Percentiles rank a stretch among this genome's conserved stretches.
phyloP scores from a whole-genome alignment of 2,113 vertebrate genomes.

The Cygnus atratus region DNA sequence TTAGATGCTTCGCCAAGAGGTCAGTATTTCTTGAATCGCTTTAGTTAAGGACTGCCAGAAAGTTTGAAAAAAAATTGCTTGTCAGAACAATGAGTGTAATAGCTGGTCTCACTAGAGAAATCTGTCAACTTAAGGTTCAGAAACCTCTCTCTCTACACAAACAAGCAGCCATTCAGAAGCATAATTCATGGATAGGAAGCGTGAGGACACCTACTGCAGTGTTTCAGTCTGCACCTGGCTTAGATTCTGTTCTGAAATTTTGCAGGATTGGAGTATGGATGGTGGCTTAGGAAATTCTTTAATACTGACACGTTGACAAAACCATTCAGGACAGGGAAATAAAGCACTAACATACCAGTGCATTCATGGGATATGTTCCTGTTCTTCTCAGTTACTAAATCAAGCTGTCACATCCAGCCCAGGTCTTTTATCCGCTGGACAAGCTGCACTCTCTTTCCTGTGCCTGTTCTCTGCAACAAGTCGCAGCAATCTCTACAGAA shows the following conservation, averaged over 20 bases:
- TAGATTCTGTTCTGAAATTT: not conserved
- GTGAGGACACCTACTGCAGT: not conserved
- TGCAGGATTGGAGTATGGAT: not conserved
- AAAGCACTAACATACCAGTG: not conserved
- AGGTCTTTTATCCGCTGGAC: not conserved
- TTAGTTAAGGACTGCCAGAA: not conserved
- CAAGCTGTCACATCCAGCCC: not conserved
- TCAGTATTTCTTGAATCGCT: not conserved
- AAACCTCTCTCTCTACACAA: not conserved
- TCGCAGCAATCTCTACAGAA: not conserved
- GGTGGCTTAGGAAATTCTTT: not conserved
- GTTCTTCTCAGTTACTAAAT: not conserved
- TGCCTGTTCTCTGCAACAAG: not conserved
- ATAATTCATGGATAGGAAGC: not conserved
- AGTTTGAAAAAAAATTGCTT: not conserved
- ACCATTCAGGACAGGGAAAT: not conserved
- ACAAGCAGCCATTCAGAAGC: not conserved
- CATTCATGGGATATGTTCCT: not conserved
- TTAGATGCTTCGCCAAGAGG: not conserved
- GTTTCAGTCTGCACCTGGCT: not conserved
- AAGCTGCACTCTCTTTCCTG: not conserved
- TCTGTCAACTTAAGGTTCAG: not conserved
- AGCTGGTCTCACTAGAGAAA: not conserved
- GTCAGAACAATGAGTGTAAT: not conserved
- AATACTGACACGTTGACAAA: not conserved